Conservation (phyloP, 2,797 vertebrate species). For the Gouania willdenowi region DNA sequence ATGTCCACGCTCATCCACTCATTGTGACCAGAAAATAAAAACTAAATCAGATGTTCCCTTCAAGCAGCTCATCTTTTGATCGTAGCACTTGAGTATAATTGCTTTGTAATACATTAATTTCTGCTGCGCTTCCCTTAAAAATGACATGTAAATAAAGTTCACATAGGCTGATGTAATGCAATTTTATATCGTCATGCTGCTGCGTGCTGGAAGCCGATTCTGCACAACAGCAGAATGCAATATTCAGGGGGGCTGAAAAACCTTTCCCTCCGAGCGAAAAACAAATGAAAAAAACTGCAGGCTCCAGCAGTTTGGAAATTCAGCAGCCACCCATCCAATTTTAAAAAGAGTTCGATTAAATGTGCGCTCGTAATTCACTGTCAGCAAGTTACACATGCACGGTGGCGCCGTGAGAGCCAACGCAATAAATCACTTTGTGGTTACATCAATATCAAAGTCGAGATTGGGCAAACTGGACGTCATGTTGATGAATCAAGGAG, state of each 20-base stretch:
- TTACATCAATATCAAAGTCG: conserved; percentile 37
- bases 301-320: conserved; percentile 37
- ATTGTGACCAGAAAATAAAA: too few relatives aligned
- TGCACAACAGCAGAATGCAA: conserved; percentile 32
- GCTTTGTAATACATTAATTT: not conserved
- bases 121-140: too few relatives aligned
- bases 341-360: conserved; percentile 51
- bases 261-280: conserved; percentile 3
- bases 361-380: conserved; percentile 38
- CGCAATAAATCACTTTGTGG: conserved; percentile 39
- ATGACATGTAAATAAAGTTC: too few relatives aligned
- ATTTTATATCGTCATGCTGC: too few relatives aligned
- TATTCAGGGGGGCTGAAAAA: conserved; percentile 36
- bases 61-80: too few relatives aligned
- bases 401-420: conserved; percentile 23
- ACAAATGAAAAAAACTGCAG: conserved; percentile 20
- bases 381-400: conserved; percentile 38
- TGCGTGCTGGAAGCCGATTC: conserved; percentile 16
- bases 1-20: too few relatives aligned
- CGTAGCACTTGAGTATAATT: not conserved
- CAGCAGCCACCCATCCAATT: conserved; percentile 43
- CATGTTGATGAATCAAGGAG: conserved; percentile 27
- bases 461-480: conserved; percentile 14
- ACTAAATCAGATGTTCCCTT: too few relatives aligned
- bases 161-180: too few relatives aligned